Percentiles rank a stretch among this genome's conserved stretches.
These are phyloP conservation scores for Panthera tigris DNA, from an alignment of 2,113 vertebrate genomes.

Conservation along the genomic window DNA sequence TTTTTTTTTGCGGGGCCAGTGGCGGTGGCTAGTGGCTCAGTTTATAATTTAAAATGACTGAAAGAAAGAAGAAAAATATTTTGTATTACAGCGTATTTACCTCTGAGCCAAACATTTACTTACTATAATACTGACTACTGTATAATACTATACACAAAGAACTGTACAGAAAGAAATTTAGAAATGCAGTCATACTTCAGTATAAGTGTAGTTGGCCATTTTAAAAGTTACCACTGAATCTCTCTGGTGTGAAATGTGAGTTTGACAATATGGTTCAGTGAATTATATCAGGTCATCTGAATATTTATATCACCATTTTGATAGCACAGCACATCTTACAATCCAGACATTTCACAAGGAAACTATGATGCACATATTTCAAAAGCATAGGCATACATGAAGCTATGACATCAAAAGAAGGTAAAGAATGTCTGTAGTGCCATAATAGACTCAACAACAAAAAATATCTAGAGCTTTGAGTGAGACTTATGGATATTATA, in stretches of 20 bases:
- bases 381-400: conserved; percentile 51
- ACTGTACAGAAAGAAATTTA: neutral
- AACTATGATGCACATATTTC: neutral
- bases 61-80: neutral
- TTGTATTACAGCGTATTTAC: neutral
- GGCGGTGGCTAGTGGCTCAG: neutral
- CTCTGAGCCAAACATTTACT: neutral
- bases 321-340: neutral
- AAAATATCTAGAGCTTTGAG: conserved; percentile 30
- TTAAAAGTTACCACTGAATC: neutral
- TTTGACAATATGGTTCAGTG: neutral
- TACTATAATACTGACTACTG: neutral
- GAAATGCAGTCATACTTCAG: neutral
- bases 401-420: conserved; percentile 63
- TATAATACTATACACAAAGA: neutral
- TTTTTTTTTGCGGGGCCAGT: too few species aligned
- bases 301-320: neutral
- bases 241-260: neutral
- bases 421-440: rapidly evolving
- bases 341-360: neutral
- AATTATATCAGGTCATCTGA: neutral
- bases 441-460: neutral
- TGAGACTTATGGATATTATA: conserved; percentile 37
- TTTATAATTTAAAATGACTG: neutral
- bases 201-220: neutral